phyloP scores from a whole-genome alignment of 2,888 invertebrate species.

The Erebia aethiops region DNA sequence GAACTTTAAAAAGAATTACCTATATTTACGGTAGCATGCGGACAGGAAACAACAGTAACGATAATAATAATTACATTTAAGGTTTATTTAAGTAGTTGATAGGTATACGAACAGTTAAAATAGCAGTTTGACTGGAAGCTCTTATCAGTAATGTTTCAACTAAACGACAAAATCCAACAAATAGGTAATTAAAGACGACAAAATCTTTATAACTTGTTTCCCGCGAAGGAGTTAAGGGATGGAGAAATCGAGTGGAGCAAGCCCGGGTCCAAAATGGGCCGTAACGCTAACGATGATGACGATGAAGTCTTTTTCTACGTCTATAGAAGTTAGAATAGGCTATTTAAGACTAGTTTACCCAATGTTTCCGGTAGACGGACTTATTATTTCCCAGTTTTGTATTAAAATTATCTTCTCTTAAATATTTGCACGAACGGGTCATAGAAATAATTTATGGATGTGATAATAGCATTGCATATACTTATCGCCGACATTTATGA shows the following conservation, averaged over 20 bases:
- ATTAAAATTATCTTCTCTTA: background rate
- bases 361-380: slow-evolving; percentile 48
- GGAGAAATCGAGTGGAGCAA: too few species aligned
- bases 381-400: slow-evolving; percentile 57
- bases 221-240: background rate
- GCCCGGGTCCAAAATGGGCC: too few species aligned
- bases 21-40: background rate
- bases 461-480: background rate
- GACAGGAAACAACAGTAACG: background rate
- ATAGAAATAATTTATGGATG: background rate
- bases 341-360: slow-evolving; percentile 43
- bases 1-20: slow-evolving; percentile 1
- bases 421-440: slow-evolving; percentile 18
- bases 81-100: background rate
- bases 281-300: too few species aligned
- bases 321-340: too few species aligned
- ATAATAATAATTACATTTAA: background rate
- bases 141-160: too few species aligned
- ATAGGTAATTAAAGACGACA: background rate
- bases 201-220: background rate
- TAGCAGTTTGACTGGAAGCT: too few species aligned
- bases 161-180: background rate
- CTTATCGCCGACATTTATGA: background rate
- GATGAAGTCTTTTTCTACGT: too few species aligned
- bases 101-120: too few species aligned